Percentiles rank a stretch among this genome's conserved stretches.
Conservation (phyloP, 2,113 vertebrate species). For the Arvicanthis niloticus region DNA sequence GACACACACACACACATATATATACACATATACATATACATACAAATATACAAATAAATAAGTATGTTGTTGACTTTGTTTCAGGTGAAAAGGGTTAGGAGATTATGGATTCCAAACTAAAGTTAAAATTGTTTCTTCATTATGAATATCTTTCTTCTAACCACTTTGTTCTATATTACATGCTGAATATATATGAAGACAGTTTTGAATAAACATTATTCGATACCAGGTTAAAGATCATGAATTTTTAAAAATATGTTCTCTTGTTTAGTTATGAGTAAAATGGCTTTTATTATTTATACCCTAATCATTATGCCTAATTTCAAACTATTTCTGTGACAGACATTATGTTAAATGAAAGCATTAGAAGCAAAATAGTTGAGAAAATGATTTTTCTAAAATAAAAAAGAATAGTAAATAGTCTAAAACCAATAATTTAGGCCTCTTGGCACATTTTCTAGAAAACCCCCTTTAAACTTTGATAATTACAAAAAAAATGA, state of each 20-base stretch:
- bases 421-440: constrained; percentile 47
- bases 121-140: not conserved
- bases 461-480: constrained; percentile 31
- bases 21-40: too few relatives aligned
- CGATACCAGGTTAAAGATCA: not conserved
- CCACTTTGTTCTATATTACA: not conserved
- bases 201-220: not conserved
- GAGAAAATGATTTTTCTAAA: not conserved
- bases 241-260: not conserved
- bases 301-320: not conserved
- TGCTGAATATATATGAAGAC: not conserved
- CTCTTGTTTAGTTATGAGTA: not conserved
- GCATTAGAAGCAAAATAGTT: not conserved
- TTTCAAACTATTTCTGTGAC: constrained; percentile 41
- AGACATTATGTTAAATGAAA: constrained; percentile 6
- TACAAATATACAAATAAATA: not conserved
- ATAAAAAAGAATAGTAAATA: constrained; percentile 60
- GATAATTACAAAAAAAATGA: constrained; percentile 65
- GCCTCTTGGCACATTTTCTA: constrained; percentile 37
- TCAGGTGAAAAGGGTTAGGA: not conserved
- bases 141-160: not conserved
- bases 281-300: constrained; percentile 16
- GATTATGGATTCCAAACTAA: not conserved
- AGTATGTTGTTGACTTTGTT: not conserved
- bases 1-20: not conserved